Base-by-base conservation (phyloP, 1,140 invertebrate species). In the Drosophila insularis region DNA sequence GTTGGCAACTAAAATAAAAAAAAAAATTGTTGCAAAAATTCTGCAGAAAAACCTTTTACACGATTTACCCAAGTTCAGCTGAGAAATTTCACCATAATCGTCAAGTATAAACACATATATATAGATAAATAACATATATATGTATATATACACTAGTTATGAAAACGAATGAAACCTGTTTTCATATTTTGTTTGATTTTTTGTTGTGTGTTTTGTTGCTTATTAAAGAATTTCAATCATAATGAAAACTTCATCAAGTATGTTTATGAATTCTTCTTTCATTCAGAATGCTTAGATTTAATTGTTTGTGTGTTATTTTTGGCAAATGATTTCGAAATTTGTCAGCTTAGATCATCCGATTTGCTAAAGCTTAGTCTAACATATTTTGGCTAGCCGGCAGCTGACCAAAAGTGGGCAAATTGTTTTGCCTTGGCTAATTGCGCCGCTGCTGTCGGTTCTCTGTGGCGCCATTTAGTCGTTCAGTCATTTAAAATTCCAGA, bases 401-500 rank as follows among this genome's bases (percentile, higher is more conserved):
- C 27, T 65, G 56, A 13, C 60, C 73, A 64, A 87, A 87, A 59
- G 61, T 50, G 73, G 68, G 37, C 69, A 72, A 79, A 70, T 75
- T 79, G 84, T 73, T 76, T 77, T 77, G 77, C 76, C 80, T 77
- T 77, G 77, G 43, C 74, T 71, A 89, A 89, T 82, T 87, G 77
- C 79, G 71, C 64, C 78, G 65, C 60, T 50, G 39, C 7, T 21
- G 43, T 50, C 43, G 19, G 19, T 50, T 50, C 43, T 43, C 43
- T 53, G 27, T 63, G 81, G 62, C 80, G 78, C 65, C 80, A 66
- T 77, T 81, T 81, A 58, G 71, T 58, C 71, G 55, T 17, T 23
- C 11, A n/a, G 8, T 74, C 77, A 81, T 75, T 78, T 46, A 68
- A 72, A 66, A 66, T 39, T 37, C 23, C 70, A 61, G 67, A 65